Evolutionary conservation across 2,113 vertebrate species (phyloP).

Genomic region (Heterochromis multidens): DNA sequence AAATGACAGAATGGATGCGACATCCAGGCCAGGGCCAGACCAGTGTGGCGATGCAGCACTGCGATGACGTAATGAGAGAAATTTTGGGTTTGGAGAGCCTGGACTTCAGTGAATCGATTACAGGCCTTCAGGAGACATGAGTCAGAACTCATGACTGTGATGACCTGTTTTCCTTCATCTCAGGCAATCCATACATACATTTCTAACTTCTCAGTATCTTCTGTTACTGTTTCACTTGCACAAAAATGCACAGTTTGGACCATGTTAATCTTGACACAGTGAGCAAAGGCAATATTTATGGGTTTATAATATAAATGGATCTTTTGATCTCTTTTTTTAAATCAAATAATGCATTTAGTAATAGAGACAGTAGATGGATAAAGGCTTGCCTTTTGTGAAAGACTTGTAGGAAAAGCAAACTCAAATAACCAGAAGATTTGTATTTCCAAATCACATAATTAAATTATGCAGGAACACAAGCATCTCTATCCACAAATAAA

Average conservation of each 20-base stretch:
- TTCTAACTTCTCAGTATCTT: not conserved
- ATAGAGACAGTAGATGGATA: not conserved
- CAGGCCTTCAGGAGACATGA: slow-evolving; percentile 51
- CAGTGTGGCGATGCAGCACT: not conserved
- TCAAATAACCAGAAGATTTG: not conserved
- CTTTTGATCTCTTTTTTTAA: not conserved
- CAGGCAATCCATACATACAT: slow-evolving; percentile 6
- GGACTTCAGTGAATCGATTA: slow-evolving; percentile 30
- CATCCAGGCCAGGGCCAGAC: not conserved
- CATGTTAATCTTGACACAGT: not conserved
- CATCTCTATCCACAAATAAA: not conserved
- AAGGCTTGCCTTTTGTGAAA: not conserved
- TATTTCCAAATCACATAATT: not conserved
- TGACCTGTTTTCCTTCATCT: slow-evolving; percentile 32
- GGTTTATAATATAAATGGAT: not conserved
- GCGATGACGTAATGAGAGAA: slow-evolving; percentile 9
- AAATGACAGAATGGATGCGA: not conserved
- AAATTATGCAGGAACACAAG: not conserved
- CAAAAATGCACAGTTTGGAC: not conserved
- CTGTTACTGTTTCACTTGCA: not conserved
- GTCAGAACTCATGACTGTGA: slow-evolving; percentile 35
- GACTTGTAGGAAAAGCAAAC: not conserved
- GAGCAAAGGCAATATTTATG: not conserved
- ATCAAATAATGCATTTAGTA: not conserved
- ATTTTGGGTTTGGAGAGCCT: slow-evolving; percentile 9